Percentiles rank a stretch among this genome's conserved stretches.
Conservation (phyloP, 2,113 vertebrate genomes). For the Muscicapa adusta region DNA sequence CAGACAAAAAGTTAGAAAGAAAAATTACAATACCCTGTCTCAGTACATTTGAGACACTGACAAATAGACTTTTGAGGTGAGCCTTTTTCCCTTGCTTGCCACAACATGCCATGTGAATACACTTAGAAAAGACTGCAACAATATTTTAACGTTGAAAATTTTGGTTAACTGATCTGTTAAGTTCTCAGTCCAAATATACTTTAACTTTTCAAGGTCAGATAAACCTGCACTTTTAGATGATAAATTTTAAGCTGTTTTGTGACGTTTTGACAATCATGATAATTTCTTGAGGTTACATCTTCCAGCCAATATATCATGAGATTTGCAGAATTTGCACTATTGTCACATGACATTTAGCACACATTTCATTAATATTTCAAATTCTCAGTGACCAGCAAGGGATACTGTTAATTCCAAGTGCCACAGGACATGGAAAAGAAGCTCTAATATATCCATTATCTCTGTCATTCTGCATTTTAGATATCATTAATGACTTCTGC, state of each 20-base stretch:
- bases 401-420: not conserved
- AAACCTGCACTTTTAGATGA: fast-evolving
- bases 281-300: not conserved
- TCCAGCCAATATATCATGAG: not conserved
- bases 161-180: not conserved
- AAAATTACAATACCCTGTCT: not conserved
- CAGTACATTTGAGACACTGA: not conserved
- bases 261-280: not conserved
- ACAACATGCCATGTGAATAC: not conserved
- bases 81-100: not conserved
- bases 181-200: not conserved
- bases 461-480: not conserved
- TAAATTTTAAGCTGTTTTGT: not conserved
- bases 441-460: not conserved
- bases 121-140: not conserved
- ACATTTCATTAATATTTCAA: not conserved
- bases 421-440: not conserved
- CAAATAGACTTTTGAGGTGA: not conserved
- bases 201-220: not conserved
- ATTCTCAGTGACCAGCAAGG: not conserved
- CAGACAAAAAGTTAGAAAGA: not conserved
- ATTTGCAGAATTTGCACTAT: not conserved
- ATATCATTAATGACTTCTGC: not conserved
- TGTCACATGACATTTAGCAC: not conserved
- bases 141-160: not conserved